These are phyloP conservation scores for Benitochromis conjunctus DNA, from an alignment of 2,113 vertebrate genomes.

Conservation along the genomic window DNA sequence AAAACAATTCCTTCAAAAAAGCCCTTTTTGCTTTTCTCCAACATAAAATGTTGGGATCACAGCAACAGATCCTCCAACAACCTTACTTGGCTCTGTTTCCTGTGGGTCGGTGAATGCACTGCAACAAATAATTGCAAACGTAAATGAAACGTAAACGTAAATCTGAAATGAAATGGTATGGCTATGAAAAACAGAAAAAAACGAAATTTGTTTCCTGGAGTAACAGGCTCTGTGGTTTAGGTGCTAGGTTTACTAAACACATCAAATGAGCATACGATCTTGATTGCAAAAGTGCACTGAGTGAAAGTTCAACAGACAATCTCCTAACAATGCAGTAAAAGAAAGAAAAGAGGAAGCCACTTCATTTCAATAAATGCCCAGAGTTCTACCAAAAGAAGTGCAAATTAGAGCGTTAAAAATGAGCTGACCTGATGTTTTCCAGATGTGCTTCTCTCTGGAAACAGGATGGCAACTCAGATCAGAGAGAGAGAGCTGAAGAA, in stretches of 20 bases:
- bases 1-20: accelerated
- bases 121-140: background rate
- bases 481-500: background rate
- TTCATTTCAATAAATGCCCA: background rate
- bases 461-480: background rate
- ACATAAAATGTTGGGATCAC: background rate
- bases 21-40: background rate
- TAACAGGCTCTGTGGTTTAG: background rate
- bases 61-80: background rate
- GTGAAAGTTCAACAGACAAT: background rate
- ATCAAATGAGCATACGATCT: background rate
- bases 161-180: background rate
- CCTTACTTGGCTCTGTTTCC: background rate
- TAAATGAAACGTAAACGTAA: background rate
- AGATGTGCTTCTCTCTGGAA: background rate
- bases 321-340: background rate
- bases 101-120: background rate
- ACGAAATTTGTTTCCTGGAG: background rate
- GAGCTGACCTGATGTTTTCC: background rate
- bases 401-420: background rate
- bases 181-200: background rate
- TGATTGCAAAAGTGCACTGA: background rate
- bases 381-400: background rate
- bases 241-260: background rate
- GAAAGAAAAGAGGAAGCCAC: background rate